Evolutionary conservation across 2,888 invertebrate genomes (phyloP).

Genomic region (Acrobasis consociella): DNA sequence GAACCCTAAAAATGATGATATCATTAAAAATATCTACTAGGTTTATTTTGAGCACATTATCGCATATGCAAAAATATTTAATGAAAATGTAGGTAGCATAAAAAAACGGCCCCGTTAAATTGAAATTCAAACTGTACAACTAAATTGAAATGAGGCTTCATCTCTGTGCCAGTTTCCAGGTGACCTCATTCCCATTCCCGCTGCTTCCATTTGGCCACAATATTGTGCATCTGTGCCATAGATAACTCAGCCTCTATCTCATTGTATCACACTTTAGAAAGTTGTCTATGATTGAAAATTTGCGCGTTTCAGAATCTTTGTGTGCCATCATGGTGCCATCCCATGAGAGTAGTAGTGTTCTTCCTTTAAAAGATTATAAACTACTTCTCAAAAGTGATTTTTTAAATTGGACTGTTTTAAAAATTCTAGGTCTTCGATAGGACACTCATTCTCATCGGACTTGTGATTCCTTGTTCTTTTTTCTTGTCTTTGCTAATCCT

Average conservation of each 20-base stretch:
- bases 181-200: slow-evolving; percentile 32
- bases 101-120: not conserved
- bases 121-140: slow-evolving; percentile 17
- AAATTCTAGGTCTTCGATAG: too few species aligned
- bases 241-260: not conserved
- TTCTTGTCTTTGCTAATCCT: too few species aligned
- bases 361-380: too few species aligned
- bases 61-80: not conserved
- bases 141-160: slow-evolving; percentile 26
- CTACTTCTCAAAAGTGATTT: too few species aligned
- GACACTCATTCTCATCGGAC: too few species aligned
- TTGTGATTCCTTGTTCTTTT: too few species aligned
- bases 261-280: slow-evolving; percentile 14
- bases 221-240: slow-evolving; percentile 17
- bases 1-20: too few species aligned
- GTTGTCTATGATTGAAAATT: slow-evolving; percentile 6
- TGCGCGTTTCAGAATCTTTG: not conserved
- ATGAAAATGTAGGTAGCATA: not conserved
- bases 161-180: slow-evolving; percentile 31
- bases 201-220: slow-evolving; percentile 4
- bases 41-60: not conserved
- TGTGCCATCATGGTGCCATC: too few species aligned
- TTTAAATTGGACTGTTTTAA: too few species aligned
- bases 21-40: not conserved
- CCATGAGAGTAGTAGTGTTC: too few species aligned